Evolutionary conservation across 2,888 invertebrate species (phyloP), one percentile per base, ranked within the genome.

Genomic region (Tuberolachnus salignus): DNA sequence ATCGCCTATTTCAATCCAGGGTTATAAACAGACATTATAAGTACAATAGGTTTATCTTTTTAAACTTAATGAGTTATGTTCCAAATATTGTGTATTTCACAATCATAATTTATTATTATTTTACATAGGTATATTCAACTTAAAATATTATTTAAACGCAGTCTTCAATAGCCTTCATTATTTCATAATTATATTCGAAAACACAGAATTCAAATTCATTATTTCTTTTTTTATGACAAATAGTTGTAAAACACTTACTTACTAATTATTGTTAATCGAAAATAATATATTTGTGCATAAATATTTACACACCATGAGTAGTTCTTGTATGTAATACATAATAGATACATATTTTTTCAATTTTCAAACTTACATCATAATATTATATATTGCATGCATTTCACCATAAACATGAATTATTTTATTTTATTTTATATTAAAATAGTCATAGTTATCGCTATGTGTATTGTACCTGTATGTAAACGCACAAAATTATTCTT

Each of bases 1-100:
- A n/a, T 73, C 16, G 51, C 44, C 42, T 74, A n/a, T 74, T 64
- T 74, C 73, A 74, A 74, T 74, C 73, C 73, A 74, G 73, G 73
- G 73, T 74, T 74, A 64, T 53, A 74, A 64, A 64, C 64, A 74
- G 63, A 64, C 73, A 42, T 53, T 64, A 64, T 74, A 64, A 74
- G 53, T 63, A 53, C 3, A n/a, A 74, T 74, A 74, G 53, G 73
- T 53, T 9, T 63, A 64, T 42, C 73, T 64, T 53, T 74, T 73
- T 16, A 53, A 73, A 64, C 64, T 23, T 42, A 19, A 34, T 19
- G 59, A 49, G 21, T 59, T 19, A 59, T 72, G 51, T 61, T 69
- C n/a, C 44, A n/a, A 26, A 46, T 51, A 61, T 61, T 61, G 61
- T 73, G 51, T 64, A 51, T 34, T 73, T 63, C 73, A 42, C 16